These are phyloP conservation scores for Syngnathoides biaculeatus DNA, from an alignment of 2,113 vertebrate species.

Conservation along the genomic window DNA sequence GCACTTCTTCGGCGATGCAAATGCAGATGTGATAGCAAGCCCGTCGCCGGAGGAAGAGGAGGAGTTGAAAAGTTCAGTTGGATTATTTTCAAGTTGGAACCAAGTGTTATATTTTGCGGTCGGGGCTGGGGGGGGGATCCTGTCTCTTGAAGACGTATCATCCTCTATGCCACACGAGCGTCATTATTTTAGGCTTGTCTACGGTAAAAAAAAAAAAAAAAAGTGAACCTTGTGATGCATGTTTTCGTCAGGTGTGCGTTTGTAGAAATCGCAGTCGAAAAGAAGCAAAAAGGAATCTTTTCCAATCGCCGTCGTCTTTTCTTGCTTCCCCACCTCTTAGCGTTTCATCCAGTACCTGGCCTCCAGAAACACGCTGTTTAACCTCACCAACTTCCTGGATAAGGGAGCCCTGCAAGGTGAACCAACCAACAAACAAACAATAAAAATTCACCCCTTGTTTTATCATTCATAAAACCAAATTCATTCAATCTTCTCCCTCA, in stretches of 20 bases:
- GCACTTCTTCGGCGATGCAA: background rate
- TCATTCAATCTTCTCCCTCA: background rate
- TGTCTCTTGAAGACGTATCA: no score
- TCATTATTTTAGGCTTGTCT: no score
- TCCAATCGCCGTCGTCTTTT: background rate
- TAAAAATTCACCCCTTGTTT: background rate
- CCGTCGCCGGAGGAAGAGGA: background rate
- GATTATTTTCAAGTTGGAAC: background rate
- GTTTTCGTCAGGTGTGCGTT: background rate
- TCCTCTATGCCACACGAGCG: no score
- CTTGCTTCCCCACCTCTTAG: conserved; percentile 53
- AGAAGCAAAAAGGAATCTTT: no score
- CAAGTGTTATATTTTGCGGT: background rate
- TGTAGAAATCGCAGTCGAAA: no score
- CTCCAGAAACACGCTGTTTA: conserved; percentile 91
- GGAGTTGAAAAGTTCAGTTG: conserved; percentile 3
- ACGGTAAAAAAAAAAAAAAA: no score
- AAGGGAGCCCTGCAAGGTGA: conserved; percentile 88
- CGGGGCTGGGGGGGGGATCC: background rate
- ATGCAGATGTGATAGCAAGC: background rate
- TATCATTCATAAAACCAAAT: background rate
- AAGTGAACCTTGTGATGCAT: background rate
- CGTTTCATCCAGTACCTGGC: conserved; percentile 94
- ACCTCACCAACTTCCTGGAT: conserved; percentile 95
- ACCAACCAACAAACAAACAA: background rate